Conservation (phyloP, 2,113 vertebrate species). For the Periophthalmodon schlosseri region DNA sequence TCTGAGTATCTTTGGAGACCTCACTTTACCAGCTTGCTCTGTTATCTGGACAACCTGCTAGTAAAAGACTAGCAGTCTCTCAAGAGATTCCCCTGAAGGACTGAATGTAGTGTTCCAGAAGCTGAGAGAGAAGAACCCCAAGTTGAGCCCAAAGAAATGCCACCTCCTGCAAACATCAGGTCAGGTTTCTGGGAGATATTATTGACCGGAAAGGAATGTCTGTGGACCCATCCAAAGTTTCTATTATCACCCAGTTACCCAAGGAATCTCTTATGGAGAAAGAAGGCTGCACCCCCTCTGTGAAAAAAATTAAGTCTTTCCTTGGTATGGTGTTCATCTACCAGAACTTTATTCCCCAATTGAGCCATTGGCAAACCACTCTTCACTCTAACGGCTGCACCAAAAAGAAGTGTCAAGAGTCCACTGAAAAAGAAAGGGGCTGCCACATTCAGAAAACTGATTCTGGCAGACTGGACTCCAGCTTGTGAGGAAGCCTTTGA, state of each 20-base stretch:
- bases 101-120: too few species aligned
- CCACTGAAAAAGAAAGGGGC: too few species aligned
- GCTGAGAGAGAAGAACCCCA: too few species aligned
- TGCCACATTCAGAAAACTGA: too few species aligned
- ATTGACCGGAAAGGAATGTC: conserved; percentile 4
- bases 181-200: conserved; percentile 11
- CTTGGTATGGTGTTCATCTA: conserved; percentile 8
- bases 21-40: too few species aligned
- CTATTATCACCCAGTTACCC: background rate
- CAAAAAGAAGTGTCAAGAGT: background rate
- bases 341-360: conserved; percentile 9
- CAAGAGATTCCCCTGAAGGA: too few species aligned
- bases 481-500: too few species aligned
- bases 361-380: background rate
- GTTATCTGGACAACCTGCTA: too few species aligned
- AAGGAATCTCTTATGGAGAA: background rate
- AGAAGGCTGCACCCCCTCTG: background rate
- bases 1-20: too few species aligned
- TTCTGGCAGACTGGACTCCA: too few species aligned
- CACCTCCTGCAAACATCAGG: background rate
- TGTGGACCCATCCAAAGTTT: background rate
- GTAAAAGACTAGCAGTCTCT: too few species aligned
- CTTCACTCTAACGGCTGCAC: conserved; percentile 4
- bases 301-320: conserved; percentile 8
- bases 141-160: background rate